These are phyloP conservation scores for Alosa alosa DNA, from an alignment of 2,113 vertebrate genomes.

Conservation along the genomic window DNA sequence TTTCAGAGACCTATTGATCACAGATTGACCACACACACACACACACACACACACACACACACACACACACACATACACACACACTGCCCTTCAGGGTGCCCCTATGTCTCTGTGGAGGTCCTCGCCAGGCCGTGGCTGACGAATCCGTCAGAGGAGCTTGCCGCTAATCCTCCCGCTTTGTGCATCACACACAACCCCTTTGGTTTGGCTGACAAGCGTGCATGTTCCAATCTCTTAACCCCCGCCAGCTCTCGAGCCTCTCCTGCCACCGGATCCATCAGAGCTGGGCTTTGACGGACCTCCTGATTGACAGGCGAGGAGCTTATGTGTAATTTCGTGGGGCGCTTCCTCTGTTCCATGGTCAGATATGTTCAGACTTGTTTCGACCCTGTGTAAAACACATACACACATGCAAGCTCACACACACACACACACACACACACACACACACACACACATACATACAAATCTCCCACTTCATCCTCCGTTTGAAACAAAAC, in stretches of 20 bases:
- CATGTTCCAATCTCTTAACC: constrained; percentile 53
- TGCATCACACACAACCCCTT: constrained; percentile 43
- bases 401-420: neutral
- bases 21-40: constrained; percentile 33
- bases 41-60: neutral
- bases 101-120: constrained; percentile 23
- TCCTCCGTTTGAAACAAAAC: constrained; percentile 62
- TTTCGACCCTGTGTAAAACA: constrained; percentile 51
- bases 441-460: neutral
- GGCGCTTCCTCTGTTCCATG: constrained; percentile 57
- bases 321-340: constrained; percentile 76
- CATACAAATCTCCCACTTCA: constrained; percentile 22
- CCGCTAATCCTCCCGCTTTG: constrained; percentile 47
- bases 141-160: constrained; percentile 27
- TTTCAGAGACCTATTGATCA: constrained; percentile 59
- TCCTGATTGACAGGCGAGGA: constrained; percentile 68
- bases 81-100: constrained; percentile 48
- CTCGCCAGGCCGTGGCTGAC: constrained; percentile 14
- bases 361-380: constrained; percentile 72
- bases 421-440: constrained; percentile 13
- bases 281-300: constrained; percentile 55
- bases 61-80: neutral
- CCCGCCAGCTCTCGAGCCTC: constrained; percentile 40
- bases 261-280: constrained; percentile 55
- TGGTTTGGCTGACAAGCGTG: constrained; percentile 49